Evolutionary conservation across 2,888 invertebrate genomes (phyloP), one percentile per base, ranked within the genome.

Genomic region (Strigamia transsilvanica): DNA sequence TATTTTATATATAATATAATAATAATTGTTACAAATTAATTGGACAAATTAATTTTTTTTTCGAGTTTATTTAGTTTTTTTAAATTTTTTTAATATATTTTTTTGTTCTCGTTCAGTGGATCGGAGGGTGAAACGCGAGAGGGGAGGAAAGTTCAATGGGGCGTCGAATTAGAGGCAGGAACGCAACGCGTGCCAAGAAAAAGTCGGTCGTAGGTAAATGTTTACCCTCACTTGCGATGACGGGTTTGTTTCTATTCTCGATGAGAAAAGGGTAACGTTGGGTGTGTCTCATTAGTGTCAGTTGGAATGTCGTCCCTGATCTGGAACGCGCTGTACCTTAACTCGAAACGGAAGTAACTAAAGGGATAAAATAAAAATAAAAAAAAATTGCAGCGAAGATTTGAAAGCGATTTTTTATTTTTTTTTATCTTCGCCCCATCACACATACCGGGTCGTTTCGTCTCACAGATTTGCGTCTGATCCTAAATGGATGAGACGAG

Each of bases 211-310:
- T 32, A 73, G 27, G 73, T 73, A 73, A 73, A 73, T 73, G 73
- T 73, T 73, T 73, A 73, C 73, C 73, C 73, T 73, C 73, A 73
- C 73, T 73, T 73, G 73, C 23, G 32, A 73, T 73, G 73, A 73
- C 73, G 73, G 73, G 73, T 73, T 73, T 73, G 73, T 73, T 73
- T 73, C 73, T 73, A 73, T 73, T 73, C 73, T n/a, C 13, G 32
- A 73, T 73, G 73, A 73, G 73, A 73, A 73, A 73, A 73, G 73
- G 56, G 73, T 73, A 32, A 73, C 23, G 23, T 27, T 27, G 32
- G 73, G 73, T 73, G 23, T 73, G 73, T 73, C 73, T 73, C 73
- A 73, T 73, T 73, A 73, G 73, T 73, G 73, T 73, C 73, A 73
- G 27, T 27, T 73, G 32, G 5, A 32, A 73, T 73, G 73, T 73